Conservation (phyloP, 2,888 invertebrate genomes). For the Ochropleura leucogaster region DNA sequence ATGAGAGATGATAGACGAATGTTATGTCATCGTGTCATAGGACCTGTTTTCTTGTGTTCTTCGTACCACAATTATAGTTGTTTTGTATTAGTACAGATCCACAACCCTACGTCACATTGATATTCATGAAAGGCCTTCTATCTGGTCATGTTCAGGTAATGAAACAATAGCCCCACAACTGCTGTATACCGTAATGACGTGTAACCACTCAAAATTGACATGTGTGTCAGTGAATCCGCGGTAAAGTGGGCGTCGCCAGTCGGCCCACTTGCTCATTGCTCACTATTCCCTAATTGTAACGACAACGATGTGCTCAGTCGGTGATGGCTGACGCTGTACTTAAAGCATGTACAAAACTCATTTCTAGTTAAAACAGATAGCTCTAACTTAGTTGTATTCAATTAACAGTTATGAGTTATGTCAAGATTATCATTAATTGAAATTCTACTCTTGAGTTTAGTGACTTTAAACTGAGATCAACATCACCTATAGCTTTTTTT, state of each 20-base stretch:
- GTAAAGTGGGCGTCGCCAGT: slow-evolving; percentile 22
- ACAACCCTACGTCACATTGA: background rate
- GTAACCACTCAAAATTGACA: slow-evolving; percentile 7
- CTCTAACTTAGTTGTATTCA: no score
- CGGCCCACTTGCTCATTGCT: slow-evolving; percentile 42
- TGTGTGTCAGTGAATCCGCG: slow-evolving; percentile 7
- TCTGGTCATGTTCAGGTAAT: background rate
- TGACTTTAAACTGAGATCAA: background rate
- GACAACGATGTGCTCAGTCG: no score
- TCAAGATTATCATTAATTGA: background rate
- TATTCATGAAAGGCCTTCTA: background rate
- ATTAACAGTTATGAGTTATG: background rate
- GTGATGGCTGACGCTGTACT: no score
- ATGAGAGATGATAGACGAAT: slow-evolving; percentile 24
- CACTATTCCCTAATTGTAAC: slow-evolving; percentile 52
- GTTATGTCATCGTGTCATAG: slow-evolving; percentile 28
- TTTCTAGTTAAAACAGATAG: no score
- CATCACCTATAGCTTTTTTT: background rate
- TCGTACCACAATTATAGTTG: background rate
- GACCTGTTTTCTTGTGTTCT: background rate
- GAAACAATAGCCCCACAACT: no score
- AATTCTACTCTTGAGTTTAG: background rate
- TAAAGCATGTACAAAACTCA: no score
- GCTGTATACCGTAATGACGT: no score
- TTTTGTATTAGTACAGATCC: background rate